These are phyloP conservation scores for Atta cephalotes DNA, from an alignment of 1,140 invertebrate species.

Conservation along the genomic window DNA sequence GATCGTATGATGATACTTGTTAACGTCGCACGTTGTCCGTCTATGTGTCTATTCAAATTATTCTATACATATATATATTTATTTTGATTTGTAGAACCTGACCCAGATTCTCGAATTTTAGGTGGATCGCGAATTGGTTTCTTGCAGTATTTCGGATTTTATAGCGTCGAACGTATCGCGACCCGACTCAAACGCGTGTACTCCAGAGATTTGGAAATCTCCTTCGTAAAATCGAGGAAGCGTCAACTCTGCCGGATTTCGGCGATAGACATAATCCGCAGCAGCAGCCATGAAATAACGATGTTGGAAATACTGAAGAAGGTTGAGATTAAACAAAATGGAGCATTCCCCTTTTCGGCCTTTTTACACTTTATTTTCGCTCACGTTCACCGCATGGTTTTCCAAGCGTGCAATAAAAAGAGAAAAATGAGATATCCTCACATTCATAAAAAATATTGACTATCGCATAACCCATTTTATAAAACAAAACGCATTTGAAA, in stretches of 20 bases:
- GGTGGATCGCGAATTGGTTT: not conserved
- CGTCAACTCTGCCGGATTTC: slow-evolving; percentile 18
- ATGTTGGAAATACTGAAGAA: slow-evolving; percentile 19
- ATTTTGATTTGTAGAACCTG: not conserved
- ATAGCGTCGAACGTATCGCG: slow-evolving; percentile 16
- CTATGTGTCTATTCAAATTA: not conserved
- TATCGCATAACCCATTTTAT: not conserved
- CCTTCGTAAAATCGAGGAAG: slow-evolving; percentile 51
- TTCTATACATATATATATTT: not conserved
- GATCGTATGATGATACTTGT: not conserved
- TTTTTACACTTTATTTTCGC: not conserved
- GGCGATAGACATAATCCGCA: slow-evolving; percentile 51
- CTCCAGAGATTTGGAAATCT: slow-evolving; percentile 54
- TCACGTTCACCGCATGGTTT: not conserved
- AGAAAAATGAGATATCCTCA: slow-evolving; percentile 25
- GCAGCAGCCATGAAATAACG: slow-evolving; percentile 49
- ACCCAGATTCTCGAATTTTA: slow-evolving; percentile 32
- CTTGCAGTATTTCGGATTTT: slow-evolving; percentile 30
- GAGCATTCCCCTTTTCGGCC: not conserved
- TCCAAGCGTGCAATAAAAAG: slow-evolving; percentile 23
- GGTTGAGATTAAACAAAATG: slow-evolving; percentile 39
- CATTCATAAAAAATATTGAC: slow-evolving; percentile 1
- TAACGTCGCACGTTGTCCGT: not conserved
- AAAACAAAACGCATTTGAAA: slow-evolving; percentile 7
- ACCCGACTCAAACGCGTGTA: slow-evolving; percentile 29